These are phyloP conservation scores for Tuberolachnus salignus DNA, from an alignment of 2,888 invertebrate species.

Conservation along the genomic window DNA sequence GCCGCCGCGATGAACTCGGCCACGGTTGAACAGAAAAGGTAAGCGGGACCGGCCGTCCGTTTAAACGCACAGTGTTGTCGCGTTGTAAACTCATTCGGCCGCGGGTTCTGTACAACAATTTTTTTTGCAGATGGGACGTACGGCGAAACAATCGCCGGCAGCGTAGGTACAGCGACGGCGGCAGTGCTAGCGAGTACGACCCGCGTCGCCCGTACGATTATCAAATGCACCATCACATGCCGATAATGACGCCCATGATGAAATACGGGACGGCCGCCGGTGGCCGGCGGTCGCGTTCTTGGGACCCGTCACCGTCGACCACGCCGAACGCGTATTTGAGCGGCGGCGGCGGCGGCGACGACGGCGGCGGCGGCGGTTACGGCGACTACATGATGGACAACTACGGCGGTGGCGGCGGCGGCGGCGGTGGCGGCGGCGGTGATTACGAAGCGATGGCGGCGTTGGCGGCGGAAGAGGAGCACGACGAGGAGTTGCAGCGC, in stretches of 20 bases:
- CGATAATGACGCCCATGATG: conserved; percentile 59
- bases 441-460: conserved; percentile 63
- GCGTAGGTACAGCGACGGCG: conserved; percentile 61
- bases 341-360: no score
- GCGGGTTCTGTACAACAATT: no score
- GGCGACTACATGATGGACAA: conserved; percentile 7
- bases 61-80: no score
- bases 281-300: conserved; percentile 63
- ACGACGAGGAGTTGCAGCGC: conserved; percentile 65
- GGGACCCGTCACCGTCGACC: conserved; percentile 66
- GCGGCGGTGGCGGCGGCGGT: conserved; percentile 26
- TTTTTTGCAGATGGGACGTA: conserved; percentile 60
- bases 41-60: neutral
- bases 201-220: conserved; percentile 23
- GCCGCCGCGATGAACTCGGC: neutral
- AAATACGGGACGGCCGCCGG: conserved; percentile 58
- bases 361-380: conserved; percentile 38
- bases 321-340: conserved; percentile 57
- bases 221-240: neutral
- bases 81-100: no score
- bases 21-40: conserved; percentile 39
- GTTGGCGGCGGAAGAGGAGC: conserved; percentile 64
- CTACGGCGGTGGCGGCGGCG: conserved; percentile 24
- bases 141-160: conserved; percentile 61
- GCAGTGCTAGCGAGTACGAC: conserved; percentile 60